Conservation (phyloP, 2,797 vertebrate genomes). For the Rousettus madagascariensis region DNA sequence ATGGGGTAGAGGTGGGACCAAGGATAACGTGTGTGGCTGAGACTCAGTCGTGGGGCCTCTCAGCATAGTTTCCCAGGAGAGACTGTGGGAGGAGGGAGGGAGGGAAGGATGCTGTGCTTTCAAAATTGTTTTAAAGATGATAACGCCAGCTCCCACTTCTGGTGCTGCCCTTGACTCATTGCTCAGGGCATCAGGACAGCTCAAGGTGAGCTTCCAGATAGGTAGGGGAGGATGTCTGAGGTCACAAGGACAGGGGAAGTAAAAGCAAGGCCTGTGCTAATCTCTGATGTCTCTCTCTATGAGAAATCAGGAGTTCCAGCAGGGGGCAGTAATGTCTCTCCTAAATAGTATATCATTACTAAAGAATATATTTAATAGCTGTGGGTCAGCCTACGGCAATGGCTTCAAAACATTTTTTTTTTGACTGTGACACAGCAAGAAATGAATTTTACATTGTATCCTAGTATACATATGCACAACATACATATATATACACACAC, state of each 20-base stretch:
- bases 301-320: conserved; percentile 31
- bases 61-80: neutral
- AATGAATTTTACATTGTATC: neutral
- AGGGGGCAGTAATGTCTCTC: conserved; percentile 66
- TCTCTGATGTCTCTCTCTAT: neutral
- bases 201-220: neutral
- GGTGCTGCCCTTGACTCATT: neutral
- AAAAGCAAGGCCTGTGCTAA: neutral
- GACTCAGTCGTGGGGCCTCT: neutral
- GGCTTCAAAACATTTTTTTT: neutral
- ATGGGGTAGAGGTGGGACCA: neutral
- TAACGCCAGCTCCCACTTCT: neutral
- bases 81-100: neutral
- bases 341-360: neutral
- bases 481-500: no score
- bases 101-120: neutral
- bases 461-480: neutral
- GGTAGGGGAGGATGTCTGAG: neutral
- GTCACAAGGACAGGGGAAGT: neutral
- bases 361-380: neutral
- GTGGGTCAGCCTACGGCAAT: neutral
- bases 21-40: neutral
- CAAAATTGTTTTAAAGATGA: neutral
- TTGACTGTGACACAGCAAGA: neutral
- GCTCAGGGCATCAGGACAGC: neutral